Base-by-base conservation (phyloP, 1,140 invertebrate genomes). In the Eupristina koningsbergeri region DNA sequence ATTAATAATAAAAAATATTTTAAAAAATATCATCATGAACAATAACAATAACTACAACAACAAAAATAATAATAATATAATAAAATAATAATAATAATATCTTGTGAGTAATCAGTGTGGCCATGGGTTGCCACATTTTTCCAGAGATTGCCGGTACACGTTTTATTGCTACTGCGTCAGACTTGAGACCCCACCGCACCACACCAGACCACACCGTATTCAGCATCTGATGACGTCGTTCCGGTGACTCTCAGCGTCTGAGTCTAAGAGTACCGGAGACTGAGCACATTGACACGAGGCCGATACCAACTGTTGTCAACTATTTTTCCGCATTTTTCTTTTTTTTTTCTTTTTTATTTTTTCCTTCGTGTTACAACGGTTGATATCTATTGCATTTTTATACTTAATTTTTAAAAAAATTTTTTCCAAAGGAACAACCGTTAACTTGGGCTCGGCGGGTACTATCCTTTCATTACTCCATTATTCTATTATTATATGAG, bases 201-300 rank as follows among this genome's bases (percentile, higher is more conserved):
- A n/a, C n/a, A n/a, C n/a, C n/a, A n/a, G n/a, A 3, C 45, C 34
- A 26, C 39, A 13, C 36, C 26, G 76, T 3, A 34, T 73, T 73
- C 45, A 53, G 63, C 69, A 74, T 36, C 8, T 63, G 1, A 45
- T 81, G 80, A 73, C 67, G 47, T 81, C 29, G 79, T 13, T 26
- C 19, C 41, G n/a, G 19, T 77, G 8, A 2, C 2, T 13, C 13
- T 19, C 41, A 41, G 19, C 61, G 8, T 11, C 2, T 3, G 19
- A 3, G 34, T 41, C 36, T 29, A 26, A 22, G 31, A 50, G 19
- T 67, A 64, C 15, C 76, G 36, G 22, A 79, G 15, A 6, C 31
- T 67, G 26, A 15, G 79, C 79, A 26, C 67, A 71, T 80, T 80
- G 79, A 80, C 79, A 71, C 67, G 47, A 34, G 64, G 63, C 41